Evolutionary conservation across 2,113 vertebrate species (phyloP).

Genomic region (Otolemur garnettii): DNA sequence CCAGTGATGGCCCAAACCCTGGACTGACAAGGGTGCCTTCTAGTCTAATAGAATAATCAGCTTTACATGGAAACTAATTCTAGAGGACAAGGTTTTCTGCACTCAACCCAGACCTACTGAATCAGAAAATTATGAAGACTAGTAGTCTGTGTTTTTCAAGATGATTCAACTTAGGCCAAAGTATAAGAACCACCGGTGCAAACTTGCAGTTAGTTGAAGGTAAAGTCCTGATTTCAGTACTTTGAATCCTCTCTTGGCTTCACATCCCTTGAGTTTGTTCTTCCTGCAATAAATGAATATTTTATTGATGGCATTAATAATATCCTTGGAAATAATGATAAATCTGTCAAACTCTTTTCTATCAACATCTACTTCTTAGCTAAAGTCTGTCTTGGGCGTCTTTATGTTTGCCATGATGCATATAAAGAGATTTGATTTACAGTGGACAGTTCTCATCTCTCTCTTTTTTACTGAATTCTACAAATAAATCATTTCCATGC

Average conservation of each 20-base stretch:
- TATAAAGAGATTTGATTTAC: neutral
- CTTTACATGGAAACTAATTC: neutral
- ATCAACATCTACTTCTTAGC: neutral
- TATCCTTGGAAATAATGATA: neutral
- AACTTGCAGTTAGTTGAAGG: neutral
- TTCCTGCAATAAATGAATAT: neutral
- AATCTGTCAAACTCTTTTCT: neutral
- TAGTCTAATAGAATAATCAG: neutral
- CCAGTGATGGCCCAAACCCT: neutral
- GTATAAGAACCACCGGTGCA: neutral
- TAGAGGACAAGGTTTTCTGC: neutral
- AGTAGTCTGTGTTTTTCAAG: neutral
- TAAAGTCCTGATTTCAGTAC: neutral
- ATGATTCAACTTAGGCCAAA: neutral
- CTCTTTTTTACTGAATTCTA: slow-evolving; percentile 17
- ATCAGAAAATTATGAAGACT: neutral
- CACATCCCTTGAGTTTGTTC: neutral
- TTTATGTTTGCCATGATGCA: neutral
- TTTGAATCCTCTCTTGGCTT: neutral
- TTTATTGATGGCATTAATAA: neutral
- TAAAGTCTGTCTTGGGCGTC: neutral
- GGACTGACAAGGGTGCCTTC: neutral
- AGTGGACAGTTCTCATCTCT: neutral
- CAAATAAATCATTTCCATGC: neutral
- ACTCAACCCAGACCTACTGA: neutral